Conservation (phyloP, 2,888 invertebrate species). For the Alloscopus bannaensis region DNA sequence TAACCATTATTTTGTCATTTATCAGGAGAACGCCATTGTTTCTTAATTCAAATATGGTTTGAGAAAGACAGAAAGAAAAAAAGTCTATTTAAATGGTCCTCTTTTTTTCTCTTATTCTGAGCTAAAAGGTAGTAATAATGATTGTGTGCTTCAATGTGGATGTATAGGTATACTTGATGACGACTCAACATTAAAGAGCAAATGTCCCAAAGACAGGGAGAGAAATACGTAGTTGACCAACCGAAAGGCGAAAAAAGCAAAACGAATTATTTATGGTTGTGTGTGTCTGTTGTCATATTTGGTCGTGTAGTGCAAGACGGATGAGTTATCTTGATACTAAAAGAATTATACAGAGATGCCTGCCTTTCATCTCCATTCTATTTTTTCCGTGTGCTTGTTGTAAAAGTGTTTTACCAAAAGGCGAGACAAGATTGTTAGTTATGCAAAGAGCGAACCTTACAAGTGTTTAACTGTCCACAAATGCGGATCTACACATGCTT, state of each 20-base stretch:
- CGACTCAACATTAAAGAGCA: not conserved
- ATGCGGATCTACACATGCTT: too few species aligned
- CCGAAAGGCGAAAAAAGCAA: too few species aligned
- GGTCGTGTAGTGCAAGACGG: slow-evolving; percentile 39
- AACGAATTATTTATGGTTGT: slow-evolving; percentile 63
- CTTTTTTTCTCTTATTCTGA: slow-evolving; percentile 17
- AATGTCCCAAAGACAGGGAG: not conserved
- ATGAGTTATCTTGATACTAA: slow-evolving; percentile 49
- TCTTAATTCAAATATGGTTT: slow-evolving; percentile 52
- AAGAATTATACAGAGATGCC: slow-evolving; percentile 64
- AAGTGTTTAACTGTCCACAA: too few species aligned
- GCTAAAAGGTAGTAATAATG: slow-evolving; percentile 2
- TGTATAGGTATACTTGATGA: not conserved
- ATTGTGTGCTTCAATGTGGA: not conserved
- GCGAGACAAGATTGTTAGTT: too few species aligned
- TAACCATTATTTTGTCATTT: slow-evolving; percentile 56
- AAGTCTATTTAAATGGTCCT: slow-evolving; percentile 37
- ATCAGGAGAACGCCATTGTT: slow-evolving; percentile 54
- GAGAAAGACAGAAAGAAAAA: too few species aligned
- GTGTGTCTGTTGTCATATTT: slow-evolving; percentile 61
- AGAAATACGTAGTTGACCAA: slow-evolving; percentile 44
- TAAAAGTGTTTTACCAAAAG: too few species aligned
- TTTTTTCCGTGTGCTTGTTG: too few species aligned
- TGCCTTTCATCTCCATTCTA: slow-evolving; percentile 61
- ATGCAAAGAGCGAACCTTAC: too few species aligned